Percentiles rank a stretch among this genome's conserved stretches.
phyloP scores from a whole-genome alignment of 2,797 vertebrate species.

The Gymnopithys bicolor region DNA sequence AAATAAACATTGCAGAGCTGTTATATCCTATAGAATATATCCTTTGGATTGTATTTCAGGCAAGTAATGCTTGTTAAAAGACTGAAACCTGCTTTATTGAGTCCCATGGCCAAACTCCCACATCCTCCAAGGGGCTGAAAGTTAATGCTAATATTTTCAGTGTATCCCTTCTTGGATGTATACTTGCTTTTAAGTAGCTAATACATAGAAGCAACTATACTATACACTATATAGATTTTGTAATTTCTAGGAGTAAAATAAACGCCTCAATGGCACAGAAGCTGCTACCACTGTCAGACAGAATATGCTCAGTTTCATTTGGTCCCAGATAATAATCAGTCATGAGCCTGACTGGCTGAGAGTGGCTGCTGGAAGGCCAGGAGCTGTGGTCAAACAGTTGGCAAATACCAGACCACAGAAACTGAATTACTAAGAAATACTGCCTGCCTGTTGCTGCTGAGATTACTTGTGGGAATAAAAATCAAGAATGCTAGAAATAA shows the following conservation, averaged over 20 bases:
- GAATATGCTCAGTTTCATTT: not conserved
- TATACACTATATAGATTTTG: not conserved
- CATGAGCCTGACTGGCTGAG: not conserved
- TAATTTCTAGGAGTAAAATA: not conserved
- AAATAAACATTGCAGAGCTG: not conserved
- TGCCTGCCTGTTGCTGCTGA: not conserved
- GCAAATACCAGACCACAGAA: not conserved
- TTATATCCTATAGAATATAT: not conserved
- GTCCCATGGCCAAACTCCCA: not conserved
- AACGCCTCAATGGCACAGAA: not conserved
- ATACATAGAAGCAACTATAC: not conserved
- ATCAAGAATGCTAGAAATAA: not conserved
- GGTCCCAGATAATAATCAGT: not conserved
- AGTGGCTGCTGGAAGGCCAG: not conserved
- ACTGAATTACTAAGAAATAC: not conserved
- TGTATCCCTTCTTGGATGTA: not conserved
- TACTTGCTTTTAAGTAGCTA: not conserved
- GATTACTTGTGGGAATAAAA: not conserved
- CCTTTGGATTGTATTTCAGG: not conserved
- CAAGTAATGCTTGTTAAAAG: not conserved
- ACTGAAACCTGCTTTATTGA: not conserved
- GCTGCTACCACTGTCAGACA: not conserved
- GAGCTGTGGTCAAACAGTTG: not conserved
- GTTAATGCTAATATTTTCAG: not conserved
- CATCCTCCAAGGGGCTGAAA: not conserved